Evolutionary conservation across 2,888 invertebrate genomes (phyloP).

Genomic region (Ptilodon capucinus): DNA sequence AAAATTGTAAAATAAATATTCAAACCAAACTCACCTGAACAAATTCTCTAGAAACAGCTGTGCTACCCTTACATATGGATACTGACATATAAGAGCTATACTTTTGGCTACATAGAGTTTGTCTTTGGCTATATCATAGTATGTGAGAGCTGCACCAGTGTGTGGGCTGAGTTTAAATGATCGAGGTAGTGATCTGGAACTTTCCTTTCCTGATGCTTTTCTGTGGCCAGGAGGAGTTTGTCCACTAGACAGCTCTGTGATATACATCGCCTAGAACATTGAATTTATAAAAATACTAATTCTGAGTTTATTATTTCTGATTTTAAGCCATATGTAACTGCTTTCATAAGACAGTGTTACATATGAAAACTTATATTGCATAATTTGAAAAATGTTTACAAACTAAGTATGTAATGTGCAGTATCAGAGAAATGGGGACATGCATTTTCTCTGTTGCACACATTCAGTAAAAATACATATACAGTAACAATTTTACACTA

Average conservation of each 20-base stretch:
- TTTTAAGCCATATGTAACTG: no score
- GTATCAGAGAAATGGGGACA: no score
- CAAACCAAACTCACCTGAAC: conserved; percentile 85
- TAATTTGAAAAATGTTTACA: no score
- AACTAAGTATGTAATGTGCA: no score
- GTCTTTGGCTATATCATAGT: conserved; percentile 97
- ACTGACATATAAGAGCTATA: conserved; percentile 95
- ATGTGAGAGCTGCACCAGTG: conserved; percentile 90
- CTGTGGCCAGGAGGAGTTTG: conserved; percentile 85
- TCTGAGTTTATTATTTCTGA: no score
- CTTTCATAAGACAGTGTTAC: no score
- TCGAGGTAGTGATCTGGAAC: conserved; percentile 93
- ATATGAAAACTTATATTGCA: no score
- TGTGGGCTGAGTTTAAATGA: conserved; percentile 93
- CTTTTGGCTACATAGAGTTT: conserved; percentile 97
- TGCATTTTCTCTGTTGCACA: no score
- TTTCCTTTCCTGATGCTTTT: conserved; percentile 83
- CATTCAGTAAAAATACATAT: no score
- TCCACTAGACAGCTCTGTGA: conserved; percentile 93
- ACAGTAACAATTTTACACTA: no score
- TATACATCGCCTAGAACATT: conserved; percentile 90
- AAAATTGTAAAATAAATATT: neutral
- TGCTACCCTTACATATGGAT: conserved; percentile 94
- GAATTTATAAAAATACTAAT: no score
- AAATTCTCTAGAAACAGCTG: conserved; percentile 93